Conservation (phyloP, 2,113 vertebrate genomes). For the Zosterops hypoxanthus region DNA sequence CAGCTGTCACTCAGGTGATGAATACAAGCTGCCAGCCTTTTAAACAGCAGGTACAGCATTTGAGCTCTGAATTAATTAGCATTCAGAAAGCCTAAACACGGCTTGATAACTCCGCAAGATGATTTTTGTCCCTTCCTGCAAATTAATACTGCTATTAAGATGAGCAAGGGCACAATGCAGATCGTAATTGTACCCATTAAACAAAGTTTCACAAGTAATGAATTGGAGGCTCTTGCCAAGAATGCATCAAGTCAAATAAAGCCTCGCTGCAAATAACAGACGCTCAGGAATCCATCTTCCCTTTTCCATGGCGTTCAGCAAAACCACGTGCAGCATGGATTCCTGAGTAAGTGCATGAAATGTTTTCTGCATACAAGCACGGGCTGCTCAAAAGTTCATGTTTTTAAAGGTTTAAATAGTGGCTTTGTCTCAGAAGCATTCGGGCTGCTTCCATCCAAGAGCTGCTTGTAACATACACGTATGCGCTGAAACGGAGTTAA, state of each 20-base stretch:
- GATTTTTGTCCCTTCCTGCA: slow-evolving; percentile 65
- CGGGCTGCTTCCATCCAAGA: not conserved
- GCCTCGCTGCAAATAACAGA: not conserved
- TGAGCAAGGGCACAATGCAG: slow-evolving; percentile 41
- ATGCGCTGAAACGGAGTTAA: not conserved
- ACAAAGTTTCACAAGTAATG: slow-evolving; percentile 40
- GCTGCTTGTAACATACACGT: not conserved
- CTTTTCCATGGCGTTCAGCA: not conserved
- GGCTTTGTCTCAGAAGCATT: slow-evolving; percentile 11
- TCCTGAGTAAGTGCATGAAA: not conserved
- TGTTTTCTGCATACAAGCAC: not conserved
- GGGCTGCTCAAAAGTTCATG: not conserved
- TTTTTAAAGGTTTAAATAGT: not conserved
- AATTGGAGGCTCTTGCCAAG: not conserved
- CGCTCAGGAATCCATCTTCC: not conserved
- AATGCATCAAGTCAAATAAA: not conserved
- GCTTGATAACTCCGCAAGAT: slow-evolving; percentile 48
- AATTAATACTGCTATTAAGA: slow-evolving; percentile 67
- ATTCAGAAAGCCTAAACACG: slow-evolving; percentile 66
- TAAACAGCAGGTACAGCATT: slow-evolving; percentile 74
- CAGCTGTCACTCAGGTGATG: slow-evolving; percentile 80
- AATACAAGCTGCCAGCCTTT: slow-evolving; percentile 77
- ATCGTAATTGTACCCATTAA: slow-evolving; percentile 41
- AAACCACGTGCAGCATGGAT: not conserved
- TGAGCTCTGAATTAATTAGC: slow-evolving; percentile 78